Percentiles rank a stretch among this genome's conserved stretches.
phyloP scores from a whole-genome alignment of 2,797 vertebrate genomes.

The Crocodylus rhombifer region DNA sequence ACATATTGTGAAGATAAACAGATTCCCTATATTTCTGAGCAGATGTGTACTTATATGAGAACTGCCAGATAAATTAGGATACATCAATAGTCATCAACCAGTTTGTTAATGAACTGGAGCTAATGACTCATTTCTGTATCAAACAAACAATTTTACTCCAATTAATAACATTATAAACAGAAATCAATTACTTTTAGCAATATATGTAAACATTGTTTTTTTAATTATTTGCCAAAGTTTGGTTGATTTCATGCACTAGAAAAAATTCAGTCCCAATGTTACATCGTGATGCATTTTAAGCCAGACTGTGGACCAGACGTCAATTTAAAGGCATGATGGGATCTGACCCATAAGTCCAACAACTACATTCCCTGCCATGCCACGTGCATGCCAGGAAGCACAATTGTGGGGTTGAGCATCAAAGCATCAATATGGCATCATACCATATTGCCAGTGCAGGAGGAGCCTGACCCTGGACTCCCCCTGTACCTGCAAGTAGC shows the following conservation, averaged over 20 bases:
- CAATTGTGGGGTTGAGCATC: too few species aligned
- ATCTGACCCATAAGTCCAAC: too few species aligned
- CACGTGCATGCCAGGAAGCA: too few species aligned
- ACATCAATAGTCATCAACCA: background rate
- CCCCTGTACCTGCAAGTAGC: too few species aligned
- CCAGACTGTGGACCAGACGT: too few species aligned
- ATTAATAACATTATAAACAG: conserved; percentile 8
- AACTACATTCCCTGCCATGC: too few species aligned
- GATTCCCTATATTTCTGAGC: background rate
- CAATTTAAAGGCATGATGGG: too few species aligned
- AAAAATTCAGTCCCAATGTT: background rate
- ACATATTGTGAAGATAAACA: background rate
- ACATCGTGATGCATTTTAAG: too few species aligned
- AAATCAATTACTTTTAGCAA: conserved; percentile 15
- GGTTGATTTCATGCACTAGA: background rate
- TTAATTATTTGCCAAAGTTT: background rate
- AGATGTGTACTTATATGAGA: background rate
- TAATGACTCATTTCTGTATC: background rate
- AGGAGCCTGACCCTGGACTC: too few species aligned
- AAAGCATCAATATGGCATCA: too few species aligned
- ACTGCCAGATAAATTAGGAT: background rate
- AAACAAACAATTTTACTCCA: conserved; percentile 12
- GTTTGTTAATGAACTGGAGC: conserved; percentile 6
- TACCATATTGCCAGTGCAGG: too few species aligned
- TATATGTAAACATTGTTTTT: background rate